phyloP scores from a whole-genome alignment of 2,888 invertebrate genomes.

The Agrotis segetum region DNA sequence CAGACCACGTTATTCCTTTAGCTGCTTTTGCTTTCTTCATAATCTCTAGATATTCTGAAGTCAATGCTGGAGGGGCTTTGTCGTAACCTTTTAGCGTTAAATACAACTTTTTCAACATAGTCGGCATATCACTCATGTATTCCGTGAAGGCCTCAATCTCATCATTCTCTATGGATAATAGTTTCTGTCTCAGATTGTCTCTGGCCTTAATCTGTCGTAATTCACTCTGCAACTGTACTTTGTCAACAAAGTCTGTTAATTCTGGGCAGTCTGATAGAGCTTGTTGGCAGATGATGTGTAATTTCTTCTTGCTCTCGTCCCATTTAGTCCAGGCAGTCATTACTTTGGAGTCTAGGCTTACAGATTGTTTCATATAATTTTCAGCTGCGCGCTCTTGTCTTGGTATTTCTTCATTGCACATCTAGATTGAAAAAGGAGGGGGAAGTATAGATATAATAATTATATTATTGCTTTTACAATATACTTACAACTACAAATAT shows the following conservation, averaged over 20 bases:
- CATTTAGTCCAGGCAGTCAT: constrained; percentile 76
- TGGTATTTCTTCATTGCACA: constrained; percentile 84
- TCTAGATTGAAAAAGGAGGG: constrained; percentile 66
- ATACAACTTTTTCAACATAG: constrained; percentile 91
- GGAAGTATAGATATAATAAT: too few species aligned
- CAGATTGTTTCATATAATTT: constrained; percentile 80
- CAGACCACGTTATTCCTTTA: constrained; percentile 92
- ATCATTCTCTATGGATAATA: constrained; percentile 84
- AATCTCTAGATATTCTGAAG: constrained; percentile 90
- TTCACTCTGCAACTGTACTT: constrained; percentile 76
- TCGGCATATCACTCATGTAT: constrained; percentile 89
- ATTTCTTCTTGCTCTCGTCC: constrained; percentile 75
- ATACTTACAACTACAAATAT: too few species aligned
- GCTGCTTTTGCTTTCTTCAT: constrained; percentile 91
- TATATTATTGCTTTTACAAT: too few species aligned
- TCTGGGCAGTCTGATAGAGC: constrained; percentile 77
- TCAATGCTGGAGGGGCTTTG: constrained; percentile 90
- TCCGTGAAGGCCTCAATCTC: constrained; percentile 89
- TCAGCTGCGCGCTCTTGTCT: constrained; percentile 84
- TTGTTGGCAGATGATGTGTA: constrained; percentile 72
- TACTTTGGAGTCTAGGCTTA: constrained; percentile 78
- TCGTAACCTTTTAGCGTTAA: constrained; percentile 91
- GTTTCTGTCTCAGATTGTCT: constrained; percentile 78
- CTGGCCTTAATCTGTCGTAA: constrained; percentile 83
- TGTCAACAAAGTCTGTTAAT: constrained; percentile 75